Base-by-base conservation (phyloP, 2,888 invertebrate genomes). In the Patella ulyssiponensis region DNA sequence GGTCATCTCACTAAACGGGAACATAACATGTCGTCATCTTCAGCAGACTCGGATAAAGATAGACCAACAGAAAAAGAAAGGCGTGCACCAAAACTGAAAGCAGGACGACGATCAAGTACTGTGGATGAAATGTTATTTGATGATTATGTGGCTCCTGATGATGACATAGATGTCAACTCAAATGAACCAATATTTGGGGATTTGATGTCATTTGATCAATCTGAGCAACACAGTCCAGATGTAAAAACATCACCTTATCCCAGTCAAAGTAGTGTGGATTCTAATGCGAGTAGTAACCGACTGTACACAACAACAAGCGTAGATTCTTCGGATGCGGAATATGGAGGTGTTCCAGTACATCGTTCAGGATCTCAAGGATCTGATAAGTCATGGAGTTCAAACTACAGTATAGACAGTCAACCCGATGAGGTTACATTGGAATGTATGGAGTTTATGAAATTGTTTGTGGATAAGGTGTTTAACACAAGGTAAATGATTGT, bases 401-500 rank as follows among this genome's bases (percentile, higher is more conserved):
- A 83, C 70, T 88, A 86, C 82, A 88, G 88, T 80, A 80, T 88
- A n/a, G 89, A 89, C 77, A 87, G 87, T n/a, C 88, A 88, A 79
- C 88, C 94, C 11, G 91, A 91, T 77, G 94, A 94, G 84, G 92
- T 93, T 82, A 93, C 94, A 1, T 93, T 94, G 77, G 91, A 92
- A 77, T 94, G 94, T 80, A 92, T 91, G 88, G 91, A 91, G 75
- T 95, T 95, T 85, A 95, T 95, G 94, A 94, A 94, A 84, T 91
- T 92, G 72, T 95, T 95, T 88, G 94, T 95, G 4, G 93, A 93
- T 56, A 92, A 94, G 79, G 90, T 95, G 23, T 95, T 95, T 87
- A 93, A 93, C 77, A 92, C 93, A 44, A 85, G 87, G 92, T 92
- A 86, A 84, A 87, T 85, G 71, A 9, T 9, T 44, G 44, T 44